Base-by-base conservation (phyloP, 2,888 invertebrate species). In the Chloroclystis v-ata region DNA sequence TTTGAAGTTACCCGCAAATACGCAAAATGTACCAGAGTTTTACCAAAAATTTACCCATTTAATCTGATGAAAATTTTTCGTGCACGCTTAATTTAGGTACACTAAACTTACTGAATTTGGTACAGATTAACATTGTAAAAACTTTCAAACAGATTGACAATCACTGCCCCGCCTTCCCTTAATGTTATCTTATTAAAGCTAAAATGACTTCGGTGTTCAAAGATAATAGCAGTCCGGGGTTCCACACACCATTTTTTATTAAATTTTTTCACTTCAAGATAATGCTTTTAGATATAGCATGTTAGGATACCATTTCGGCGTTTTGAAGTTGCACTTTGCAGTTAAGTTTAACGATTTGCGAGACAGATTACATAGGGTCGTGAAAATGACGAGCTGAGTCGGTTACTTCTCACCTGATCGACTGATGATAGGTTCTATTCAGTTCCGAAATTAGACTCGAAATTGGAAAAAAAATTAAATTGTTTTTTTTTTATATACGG, bases 131-230 rank as follows among this genome's bases (percentile, higher is more conserved):
- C n/a, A n/a, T n/a, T n/a, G n/a, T n/a, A n/a, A n/a, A n/a, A n/a
- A n/a, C n/a, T n/a, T n/a, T n/a, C n/a, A n/a, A 6, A 59, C 65
- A 70, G 55, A 72, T 86, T 83, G 78, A 72, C 72, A 29, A 51
- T 35, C 75, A 4, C 54, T 67, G 72, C 4, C 52, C 29, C 60
- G 61, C 67, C 76, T 75, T 78, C 75, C 78, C 78, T 82, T 86
- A 87, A 86, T 84, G 83, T 87, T 86, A 87, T 87, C 87, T 87
- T 87, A 87, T 87, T 87, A 87, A 80, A 79, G 82, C 82, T 87
- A 87, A 87, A 87, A 87, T 87, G 86, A 87, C 83, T 87, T 86
- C 72, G 86, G 84, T 87, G 87, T 86, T 84, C 79, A 70, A 67
- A 87, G 85, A 87, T 87, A 87, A 86, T 85, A 82, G 82, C 68